Percentiles rank a stretch among this genome's conserved stretches.
phyloP scores from a whole-genome alignment of 2,113 vertebrate species.

The Corythaixoides concolor region DNA sequence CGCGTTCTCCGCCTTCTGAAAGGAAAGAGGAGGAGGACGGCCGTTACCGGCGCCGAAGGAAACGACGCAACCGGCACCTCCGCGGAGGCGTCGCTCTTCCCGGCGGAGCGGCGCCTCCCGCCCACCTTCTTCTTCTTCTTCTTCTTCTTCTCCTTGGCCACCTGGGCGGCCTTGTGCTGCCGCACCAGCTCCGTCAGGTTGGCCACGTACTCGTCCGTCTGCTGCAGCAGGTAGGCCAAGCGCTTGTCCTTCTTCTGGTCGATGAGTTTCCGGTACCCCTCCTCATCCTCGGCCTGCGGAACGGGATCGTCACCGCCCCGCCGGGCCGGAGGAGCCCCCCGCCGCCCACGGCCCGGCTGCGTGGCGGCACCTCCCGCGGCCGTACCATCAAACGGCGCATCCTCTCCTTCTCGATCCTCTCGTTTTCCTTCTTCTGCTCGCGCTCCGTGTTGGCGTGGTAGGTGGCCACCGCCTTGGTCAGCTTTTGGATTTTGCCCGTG shows the following conservation, averaged over 20 bases:
- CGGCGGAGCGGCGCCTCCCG: too few relatives aligned
- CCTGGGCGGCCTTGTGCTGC: constrained; percentile 94
- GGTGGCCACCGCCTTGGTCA: constrained; percentile 94
- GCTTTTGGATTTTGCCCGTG: constrained; percentile 93
- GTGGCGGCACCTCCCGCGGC: too few relatives aligned
- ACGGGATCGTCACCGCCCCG: too few relatives aligned
- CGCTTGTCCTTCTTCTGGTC: constrained; percentile 99
- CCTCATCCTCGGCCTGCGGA: constrained; percentile 92
- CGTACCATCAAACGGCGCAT: constrained; percentile 92
- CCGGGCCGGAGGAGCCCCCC: fast-evolving
- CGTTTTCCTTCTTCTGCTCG: constrained; percentile 98
- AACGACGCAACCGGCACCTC: fast-evolving
- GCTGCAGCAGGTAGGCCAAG: constrained; percentile 94
- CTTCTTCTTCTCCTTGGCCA: constrained; percentile 95
- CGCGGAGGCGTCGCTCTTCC: too few relatives aligned
- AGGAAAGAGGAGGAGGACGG: neutral
- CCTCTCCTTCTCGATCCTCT: constrained; percentile 95
- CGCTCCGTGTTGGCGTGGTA: constrained; percentile 98
- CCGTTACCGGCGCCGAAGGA: neutral
- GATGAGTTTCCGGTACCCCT: constrained; percentile 96
- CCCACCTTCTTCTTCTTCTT: constrained; percentile 93
- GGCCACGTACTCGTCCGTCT: constrained; percentile 96
- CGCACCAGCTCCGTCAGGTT: constrained; percentile 95
- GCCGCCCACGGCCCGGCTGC: too few relatives aligned
- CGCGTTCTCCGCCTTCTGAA: constrained; percentile 82